Evolutionary conservation across 1,140 invertebrate species (phyloP).

Genomic region (Zaprionus vittiger): DNA sequence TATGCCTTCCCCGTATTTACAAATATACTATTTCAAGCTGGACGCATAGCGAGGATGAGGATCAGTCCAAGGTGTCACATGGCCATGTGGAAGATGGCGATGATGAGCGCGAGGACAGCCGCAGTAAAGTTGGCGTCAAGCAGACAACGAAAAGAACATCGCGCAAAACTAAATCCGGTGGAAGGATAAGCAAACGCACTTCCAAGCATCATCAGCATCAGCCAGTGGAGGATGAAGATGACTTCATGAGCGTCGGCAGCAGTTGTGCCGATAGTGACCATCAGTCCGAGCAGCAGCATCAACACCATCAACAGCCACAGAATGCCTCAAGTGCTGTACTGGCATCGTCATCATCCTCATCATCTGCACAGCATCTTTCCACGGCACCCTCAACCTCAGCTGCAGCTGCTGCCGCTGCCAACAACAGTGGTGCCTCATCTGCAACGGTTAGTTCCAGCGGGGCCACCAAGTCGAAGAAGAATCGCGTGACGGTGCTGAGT

Average conservation of each 20-base stretch:
- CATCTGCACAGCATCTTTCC: conserved; percentile 36
- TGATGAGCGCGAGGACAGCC: conserved; percentile 69
- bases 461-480: conserved; percentile 67
- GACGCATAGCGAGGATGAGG: conserved; percentile 48
- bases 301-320: conserved; percentile 14
- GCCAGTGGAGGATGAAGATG: conserved; percentile 52
- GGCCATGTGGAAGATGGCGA: conserved; percentile 54
- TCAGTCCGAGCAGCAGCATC: conserved; percentile 18
- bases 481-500: conserved; percentile 76
- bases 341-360: background rate
- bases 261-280: conserved; percentile 56
- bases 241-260: conserved; percentile 72
- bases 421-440: conserved; percentile 28
- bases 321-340: background rate
- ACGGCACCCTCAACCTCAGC: conserved; percentile 61
- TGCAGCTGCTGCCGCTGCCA: conserved; percentile 13
- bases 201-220: conserved; percentile 36
- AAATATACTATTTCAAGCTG: conserved; percentile 18
- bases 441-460: conserved; percentile 10
- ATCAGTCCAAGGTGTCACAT: conserved; percentile 30
- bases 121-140: conserved; percentile 46
- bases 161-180: conserved; percentile 52
- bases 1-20: background rate
- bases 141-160: conserved; percentile 64
- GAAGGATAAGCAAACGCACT: conserved; percentile 38